Percentiles rank a stretch among this genome's conserved stretches.
Evolutionary conservation across 2,888 invertebrate genomes (phyloP).

Genomic region (Euspilapteryx auroguttella): DNA sequence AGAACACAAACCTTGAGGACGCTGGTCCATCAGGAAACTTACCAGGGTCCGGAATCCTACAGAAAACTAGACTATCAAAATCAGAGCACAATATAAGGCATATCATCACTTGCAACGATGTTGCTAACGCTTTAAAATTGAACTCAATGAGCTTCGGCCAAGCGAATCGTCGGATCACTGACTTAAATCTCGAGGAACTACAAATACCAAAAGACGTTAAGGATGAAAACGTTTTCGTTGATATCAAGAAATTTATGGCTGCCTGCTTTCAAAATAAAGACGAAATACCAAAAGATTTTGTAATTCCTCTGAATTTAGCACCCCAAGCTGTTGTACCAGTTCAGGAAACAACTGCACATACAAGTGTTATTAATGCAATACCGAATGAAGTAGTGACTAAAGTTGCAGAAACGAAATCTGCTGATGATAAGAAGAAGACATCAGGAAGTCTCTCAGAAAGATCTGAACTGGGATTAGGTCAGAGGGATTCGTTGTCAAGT

Average conservation of each 20-base stretch:
- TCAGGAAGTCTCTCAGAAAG: conserved; percentile 28
- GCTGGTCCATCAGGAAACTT: neutral
- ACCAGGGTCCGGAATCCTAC: conserved; percentile 23
- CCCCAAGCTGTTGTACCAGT: too few species aligned
- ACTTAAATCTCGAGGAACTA: conserved; percentile 20
- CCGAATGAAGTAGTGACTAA: conserved; percentile 28
- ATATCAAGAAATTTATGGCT: conserved; percentile 38
- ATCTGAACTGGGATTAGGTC: conserved; percentile 27
- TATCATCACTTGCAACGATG: conserved; percentile 33
- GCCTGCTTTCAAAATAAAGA: conserved; percentile 36
- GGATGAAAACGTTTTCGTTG: conserved; percentile 20
- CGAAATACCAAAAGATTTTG: conserved; percentile 15
- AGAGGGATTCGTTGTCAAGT: conserved; percentile 47
- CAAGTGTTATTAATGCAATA: too few species aligned
- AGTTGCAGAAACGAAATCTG: conserved; percentile 6
- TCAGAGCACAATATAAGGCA: conserved; percentile 42
- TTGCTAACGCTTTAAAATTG: conserved; percentile 29
- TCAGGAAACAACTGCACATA: too few species aligned
- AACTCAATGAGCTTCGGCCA: conserved; percentile 27
- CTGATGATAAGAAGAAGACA: conserved; percentile 25
- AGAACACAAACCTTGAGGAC: too few species aligned
- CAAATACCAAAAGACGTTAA: conserved; percentile 23
- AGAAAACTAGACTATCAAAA: conserved; percentile 33
- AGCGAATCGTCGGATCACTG: conserved; percentile 14
- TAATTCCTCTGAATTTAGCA: too few species aligned